Base-by-base conservation (phyloP, 53 echinoderm and acorn worm genomes). In the Actinopyga echinites region DNA sequence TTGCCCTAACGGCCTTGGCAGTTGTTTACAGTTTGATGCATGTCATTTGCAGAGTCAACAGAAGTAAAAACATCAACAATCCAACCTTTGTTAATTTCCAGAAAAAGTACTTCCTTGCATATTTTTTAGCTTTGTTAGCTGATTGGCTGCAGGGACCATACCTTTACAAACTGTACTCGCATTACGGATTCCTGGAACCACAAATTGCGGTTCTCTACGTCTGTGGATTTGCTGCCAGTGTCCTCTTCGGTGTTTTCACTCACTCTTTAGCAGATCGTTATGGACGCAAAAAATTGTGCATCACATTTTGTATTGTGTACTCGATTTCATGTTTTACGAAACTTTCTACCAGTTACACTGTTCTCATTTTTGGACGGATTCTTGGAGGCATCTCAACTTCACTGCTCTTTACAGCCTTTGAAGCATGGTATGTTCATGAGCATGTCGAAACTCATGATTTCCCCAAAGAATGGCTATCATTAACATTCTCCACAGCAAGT, bases 61-160 rank as follows among this genome's bases (percentile, higher is more conserved):
- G 84, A 38, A 89, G 84, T 52, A 85, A 83, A 42, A 82, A 83
- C 5, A 92, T 91, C 28, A 91, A 91, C 79, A 97, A 97, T 55
- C 94, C 97, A 13, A 86, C 73, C 0, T 97, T 97, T 74, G 86
- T 92, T 19, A 86, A 92, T 23, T 97, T 97, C 75, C 97, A 96
- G 74, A 58, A 82, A 65, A 90, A 86, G 58, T 97, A 97, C 82
- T 97, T 97, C 69, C 23, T 97, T 21, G 94, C 93, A 0, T 97
- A 97, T 82, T 97, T 97, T 45, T 79, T 97, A 38, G 97, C 97
- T 8, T 65, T 97, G 11, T 85, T 86, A 5, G 92, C 97, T 0
- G 97, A 97, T 58, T 97, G 97, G 97, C 87, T 97, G 2, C 97
- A 97, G 69, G 94, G 94, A 30, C 97, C 97, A 1, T 97, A 97